Evolutionary conservation across 2,113 vertebrate genomes (phyloP), one percentile per base, ranked within the genome.

Genomic region (Tyto alba): DNA sequence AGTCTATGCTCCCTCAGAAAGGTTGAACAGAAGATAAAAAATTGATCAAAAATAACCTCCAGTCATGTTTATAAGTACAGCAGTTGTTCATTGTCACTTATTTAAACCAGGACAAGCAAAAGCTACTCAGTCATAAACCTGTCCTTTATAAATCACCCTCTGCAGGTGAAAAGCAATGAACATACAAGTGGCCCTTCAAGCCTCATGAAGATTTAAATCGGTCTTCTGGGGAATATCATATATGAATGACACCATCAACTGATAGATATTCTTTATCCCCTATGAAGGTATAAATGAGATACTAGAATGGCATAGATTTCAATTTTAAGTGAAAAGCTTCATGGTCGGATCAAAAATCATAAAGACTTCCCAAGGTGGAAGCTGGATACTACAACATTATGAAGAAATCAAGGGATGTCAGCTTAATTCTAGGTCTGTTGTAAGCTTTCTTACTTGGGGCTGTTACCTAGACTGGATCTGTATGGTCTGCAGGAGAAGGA

Each of bases 181-280:
- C 63, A 62, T 71, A 50, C 26, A 93, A 75, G 69, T 66, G 69
- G 82, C 57, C 22, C 56, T 90, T 94, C 73, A 94, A 96, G 53
- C 52, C n/a, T 95, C 60, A 67, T 74, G 82, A 95, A 96, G 50
- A 82, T 90, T 92, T 94, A 94, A 25, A 82, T 57, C 25, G 4
- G 38, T 67, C 75, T 90, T 57, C 63, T n/a, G 82, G 27, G 41
- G n/a, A 94, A 76, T 67, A 86, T 60, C 50, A 78, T 55, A 76
- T 66, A 88, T 68, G 78, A 93, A 85, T 91, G 57, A 73, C 45
- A 40, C 29, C 8, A 52, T 27, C 32, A 88, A 41, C 25, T 50
- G 48, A 53, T 72, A 74, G 48, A 53, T 72, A 74, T 53, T 66
- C 87, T 79, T 93, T 90, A 32, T 79, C 34, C 48, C 60, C 8